Evolutionary conservation across 1,140 invertebrate species (phyloP), one percentile per base, ranked within the genome.

Genomic region (Lithobius niger): DNA sequence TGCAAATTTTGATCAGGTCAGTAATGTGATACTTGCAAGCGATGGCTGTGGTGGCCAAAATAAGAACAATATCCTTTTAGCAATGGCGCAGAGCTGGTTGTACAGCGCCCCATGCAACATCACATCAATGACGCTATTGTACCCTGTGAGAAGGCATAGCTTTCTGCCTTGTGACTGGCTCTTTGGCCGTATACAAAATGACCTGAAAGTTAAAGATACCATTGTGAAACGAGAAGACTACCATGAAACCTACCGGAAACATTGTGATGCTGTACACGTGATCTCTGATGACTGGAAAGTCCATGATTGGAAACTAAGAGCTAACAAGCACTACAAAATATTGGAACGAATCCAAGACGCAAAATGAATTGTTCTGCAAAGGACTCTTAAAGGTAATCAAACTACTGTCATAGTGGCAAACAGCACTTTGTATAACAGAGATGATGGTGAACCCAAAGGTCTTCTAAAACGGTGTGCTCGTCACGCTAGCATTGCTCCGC

Each of bases 11-110:
- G 6, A 45, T 16, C 16, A 45, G 4, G 6, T 45, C 18, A 45
- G 4, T 13, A 4, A 10, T 3, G 18, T 21, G 4, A 6, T 10
- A 4, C 18, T 45, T 10, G 4, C 22, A 21, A 18, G 43, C 4
- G 43, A 19, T 45, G 43, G 43, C 16, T 36, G 31, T n/a, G n/a
- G 31, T 10, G 31, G 10, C 31, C 43, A 45, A 19, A 45, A 45
- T 21, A 45, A 45, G 22, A 45, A 45, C 43, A 45, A 45, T 19
- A 45, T 45, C 22, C 43, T 45, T 45, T 19, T 45, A 19, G 43
- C 43, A 4, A 45, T 45, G 43, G 3, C 22, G 4, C 43, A 19
- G 18, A 13, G 6, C 18, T 45, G 43, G 43, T 3, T 45, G 4
- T 45, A 18, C 6, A 4, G 3, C 6, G 43, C 18, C 16, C 43